Evolutionary conservation across 2,888 invertebrate species (phyloP), one percentile per base, ranked within the genome.

Genomic region (Chirona hameri): DNA sequence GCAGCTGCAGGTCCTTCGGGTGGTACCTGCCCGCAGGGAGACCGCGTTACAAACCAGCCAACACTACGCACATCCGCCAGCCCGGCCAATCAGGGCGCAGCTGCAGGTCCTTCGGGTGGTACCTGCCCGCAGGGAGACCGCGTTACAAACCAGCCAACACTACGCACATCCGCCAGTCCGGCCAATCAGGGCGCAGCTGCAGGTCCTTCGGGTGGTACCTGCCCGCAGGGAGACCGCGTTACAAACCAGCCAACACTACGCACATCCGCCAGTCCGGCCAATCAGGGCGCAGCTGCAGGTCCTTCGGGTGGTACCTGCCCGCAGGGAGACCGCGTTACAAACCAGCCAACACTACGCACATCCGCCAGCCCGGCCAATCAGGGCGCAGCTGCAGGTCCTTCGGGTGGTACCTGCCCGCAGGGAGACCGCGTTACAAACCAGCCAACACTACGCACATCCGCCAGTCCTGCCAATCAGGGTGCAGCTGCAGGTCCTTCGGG

Each of bases 1-100:
- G 94, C 69, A 98, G 89, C 83, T 90, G 88, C 76, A 97, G 89
- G 86, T 96, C 93, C 84, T 94, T 91, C 0, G 92, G 92, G 84
- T 92, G 91, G 87, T 92, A 94, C 85, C 93, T 93, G 86, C 79
- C 86, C 85, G 29, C 69, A n/a, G 69, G 60, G 0, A 60, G 39
- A 39, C n/a, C n/a, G 39, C 7, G 39, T 39, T 7, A 39, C 39
- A 39, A 2, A 39, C 39, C 39, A 39, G 39, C 39, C 39, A 39
- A n/a, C n/a, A n/a, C n/a, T n/a, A n/a, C n/a, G n/a, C n/a, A n/a
- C n/a, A n/a, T n/a, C n/a, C n/a, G n/a, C n/a, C n/a, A n/a, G n/a
- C n/a, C n/a, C n/a, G n/a, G n/a, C n/a, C n/a, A n/a, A n/a, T 98
- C 97, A 0, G 98, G 98, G 82, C 94, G 94, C 69, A 98, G 89